Conservation (phyloP, 2,888 invertebrate species). For the Leptinotarsa juncta region DNA sequence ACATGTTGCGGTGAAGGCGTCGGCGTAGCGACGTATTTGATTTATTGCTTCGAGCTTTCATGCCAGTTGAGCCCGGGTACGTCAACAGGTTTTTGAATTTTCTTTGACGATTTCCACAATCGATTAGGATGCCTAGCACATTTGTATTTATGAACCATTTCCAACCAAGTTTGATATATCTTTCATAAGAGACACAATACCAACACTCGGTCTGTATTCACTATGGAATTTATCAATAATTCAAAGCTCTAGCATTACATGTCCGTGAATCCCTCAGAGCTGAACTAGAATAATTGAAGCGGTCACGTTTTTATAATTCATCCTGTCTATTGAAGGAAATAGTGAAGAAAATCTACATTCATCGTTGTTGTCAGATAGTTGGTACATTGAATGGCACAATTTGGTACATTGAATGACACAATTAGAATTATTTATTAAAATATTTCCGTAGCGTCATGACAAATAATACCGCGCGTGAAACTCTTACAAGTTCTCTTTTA, state of each 20-base stretch:
- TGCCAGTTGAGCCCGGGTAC: slow-evolving; percentile 11
- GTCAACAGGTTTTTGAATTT: slow-evolving; percentile 18
- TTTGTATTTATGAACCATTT: not conserved
- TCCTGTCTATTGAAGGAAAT: too few relatives aligned
- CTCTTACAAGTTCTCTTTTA: too few relatives aligned
- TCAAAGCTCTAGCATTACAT: not conserved
- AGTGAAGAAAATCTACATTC: too few relatives aligned
- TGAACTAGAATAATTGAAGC: not conserved
- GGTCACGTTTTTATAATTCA: too few relatives aligned
- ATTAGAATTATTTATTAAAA: too few relatives aligned
- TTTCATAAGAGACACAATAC: not conserved
- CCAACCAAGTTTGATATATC: not conserved
- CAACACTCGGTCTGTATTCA: not conserved
- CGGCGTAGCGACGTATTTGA: slow-evolving; percentile 11
- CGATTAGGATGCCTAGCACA: not conserved
- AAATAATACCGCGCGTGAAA: too few relatives aligned
- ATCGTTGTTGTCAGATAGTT: too few relatives aligned
- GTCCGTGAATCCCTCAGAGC: not conserved
- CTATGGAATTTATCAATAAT: not conserved
- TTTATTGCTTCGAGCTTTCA: not conserved
- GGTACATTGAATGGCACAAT: too few relatives aligned
- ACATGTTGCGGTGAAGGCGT: slow-evolving; percentile 6
- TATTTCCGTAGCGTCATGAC: too few relatives aligned
- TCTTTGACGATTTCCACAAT: not conserved
- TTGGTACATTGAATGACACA: too few relatives aligned